Conservation (phyloP, 2,888 invertebrate species). For the Dorcus hopei region DNA sequence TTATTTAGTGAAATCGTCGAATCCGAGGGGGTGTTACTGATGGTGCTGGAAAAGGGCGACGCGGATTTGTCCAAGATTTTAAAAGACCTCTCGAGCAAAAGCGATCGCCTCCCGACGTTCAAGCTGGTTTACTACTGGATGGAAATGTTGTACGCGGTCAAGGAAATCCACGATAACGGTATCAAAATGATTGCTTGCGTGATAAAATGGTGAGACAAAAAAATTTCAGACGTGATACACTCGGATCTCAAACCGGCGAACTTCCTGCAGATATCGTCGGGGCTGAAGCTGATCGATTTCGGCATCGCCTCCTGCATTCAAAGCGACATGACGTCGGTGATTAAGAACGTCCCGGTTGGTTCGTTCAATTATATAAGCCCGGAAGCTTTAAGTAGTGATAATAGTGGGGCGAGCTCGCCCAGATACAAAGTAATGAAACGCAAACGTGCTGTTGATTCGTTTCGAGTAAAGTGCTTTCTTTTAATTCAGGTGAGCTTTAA, state of each 20-base stretch:
- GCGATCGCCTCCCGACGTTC: conserved; percentile 62
- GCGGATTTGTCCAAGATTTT: conserved; percentile 81
- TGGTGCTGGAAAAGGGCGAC: conserved; percentile 93
- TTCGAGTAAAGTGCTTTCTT: not conserved
- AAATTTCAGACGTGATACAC: conserved; percentile 79
- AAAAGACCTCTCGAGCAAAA: conserved; percentile 48
- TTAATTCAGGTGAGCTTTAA: conserved; percentile 75
- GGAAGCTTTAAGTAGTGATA: conserved; percentile 68
- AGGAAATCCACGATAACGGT: conserved; percentile 88
- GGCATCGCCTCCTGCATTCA: conserved; percentile 90
- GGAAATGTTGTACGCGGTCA: conserved; percentile 89
- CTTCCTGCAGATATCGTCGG: conserved; percentile 82
- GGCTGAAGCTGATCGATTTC: conserved; percentile 94
- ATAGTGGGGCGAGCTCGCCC: conserved; percentile 46
- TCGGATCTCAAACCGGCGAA: conserved; percentile 97
- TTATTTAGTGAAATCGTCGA: conserved; percentile 66
- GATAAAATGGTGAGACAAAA: not conserved
- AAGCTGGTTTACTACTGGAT: conserved; percentile 87
- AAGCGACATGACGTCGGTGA: conserved; percentile 83
- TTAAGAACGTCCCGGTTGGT: conserved; percentile 78
- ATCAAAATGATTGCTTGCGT: conserved; percentile 17
- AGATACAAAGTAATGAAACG: conserved; percentile 39
- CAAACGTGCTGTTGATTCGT: not conserved
- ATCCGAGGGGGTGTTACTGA: conserved; percentile 64
- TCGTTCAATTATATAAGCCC: conserved; percentile 96